Conservation (phyloP, 1,140 invertebrate species). For the Pachypsylla venusta region DNA sequence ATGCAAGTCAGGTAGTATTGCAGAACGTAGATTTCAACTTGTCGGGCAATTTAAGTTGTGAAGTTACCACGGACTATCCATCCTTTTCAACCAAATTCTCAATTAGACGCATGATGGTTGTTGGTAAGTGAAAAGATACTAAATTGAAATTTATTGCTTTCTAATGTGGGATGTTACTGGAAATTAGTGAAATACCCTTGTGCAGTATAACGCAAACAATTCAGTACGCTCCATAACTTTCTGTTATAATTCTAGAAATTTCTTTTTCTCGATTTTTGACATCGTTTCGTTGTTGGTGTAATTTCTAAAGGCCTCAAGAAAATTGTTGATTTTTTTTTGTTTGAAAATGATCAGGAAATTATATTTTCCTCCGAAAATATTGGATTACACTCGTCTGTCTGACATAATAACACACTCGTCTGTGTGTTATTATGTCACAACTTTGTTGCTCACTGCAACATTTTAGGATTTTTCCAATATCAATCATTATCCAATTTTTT, state of each 20-base stretch:
- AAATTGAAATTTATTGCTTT: not conserved
- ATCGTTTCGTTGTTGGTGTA: not conserved
- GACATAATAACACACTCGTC: no score
- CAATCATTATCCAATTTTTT: no score
- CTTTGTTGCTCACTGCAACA: no score
- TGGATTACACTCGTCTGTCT: no score
- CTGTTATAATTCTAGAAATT: not conserved
- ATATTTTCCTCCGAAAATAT: no score
- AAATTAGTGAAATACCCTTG: not conserved
- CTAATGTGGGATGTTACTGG: not conserved
- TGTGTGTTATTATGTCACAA: no score
- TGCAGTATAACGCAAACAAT: not conserved
- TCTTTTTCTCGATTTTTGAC: no score
- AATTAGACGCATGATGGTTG: conserved; percentile 21
- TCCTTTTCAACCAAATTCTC: conserved; percentile 37
- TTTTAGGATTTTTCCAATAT: no score
- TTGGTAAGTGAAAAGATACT: conserved; percentile 20
- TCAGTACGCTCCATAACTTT: not conserved
- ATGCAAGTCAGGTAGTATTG: conserved; percentile 55
- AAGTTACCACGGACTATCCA: conserved; percentile 65
- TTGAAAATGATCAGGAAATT: no score
- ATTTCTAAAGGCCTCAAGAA: not conserved
- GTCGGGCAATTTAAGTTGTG: conserved; percentile 69
- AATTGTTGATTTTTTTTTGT: not conserved
- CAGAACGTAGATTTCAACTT: conserved; percentile 50